Base-by-base conservation (phyloP, 2,888 invertebrate species). In the Galerucella calmariensis region DNA sequence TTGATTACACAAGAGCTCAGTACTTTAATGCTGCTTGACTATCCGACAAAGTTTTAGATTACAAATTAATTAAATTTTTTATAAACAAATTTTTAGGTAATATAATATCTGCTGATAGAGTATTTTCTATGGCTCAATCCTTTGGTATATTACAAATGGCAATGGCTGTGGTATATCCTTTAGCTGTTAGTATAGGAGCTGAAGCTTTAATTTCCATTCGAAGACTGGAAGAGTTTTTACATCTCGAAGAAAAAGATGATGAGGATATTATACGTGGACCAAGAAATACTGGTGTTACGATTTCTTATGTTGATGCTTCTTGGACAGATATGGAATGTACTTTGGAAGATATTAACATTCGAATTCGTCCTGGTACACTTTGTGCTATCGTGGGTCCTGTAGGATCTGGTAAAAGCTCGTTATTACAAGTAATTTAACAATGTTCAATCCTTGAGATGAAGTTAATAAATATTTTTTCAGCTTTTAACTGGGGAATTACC, bases 301-400 rank as follows among this genome's bases (percentile, higher is more conserved):
- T 87, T n/a, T 77, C 79, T n/a, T 73, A 82, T 11, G 82, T 86
- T 2, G 75, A 76, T 6, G 86, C 86, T 9, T 79, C 79, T 14
- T 87, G 86, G 86, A 80, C 81, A 1, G 76, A 79, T 6, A 78
- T 79, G 41, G 72, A n/a, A 3, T 69, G 74, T 6, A 80, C 81
- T 24, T 75, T 79, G 78, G 89, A 74, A 81, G 86, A 79, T 84
- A 89, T 80, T 84, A 88, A 82, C 85, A 87, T 84, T 82, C 88
- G 51, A 83, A 84, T 82, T 87, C 90, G 75, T 85, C 82, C 82
- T 87, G 91, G 91, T 84, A 87, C 61, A 85, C 87, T 81, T 84
- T 92, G 94, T 79, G 95, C 94, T 2, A 90, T 97, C 24, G 94
- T 97, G 75, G 97, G 97, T 11, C 92, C 96, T 0, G 97, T 97